phyloP scores from a whole-genome alignment of 2,113 vertebrate species.

The Pedionomus torquatus region DNA sequence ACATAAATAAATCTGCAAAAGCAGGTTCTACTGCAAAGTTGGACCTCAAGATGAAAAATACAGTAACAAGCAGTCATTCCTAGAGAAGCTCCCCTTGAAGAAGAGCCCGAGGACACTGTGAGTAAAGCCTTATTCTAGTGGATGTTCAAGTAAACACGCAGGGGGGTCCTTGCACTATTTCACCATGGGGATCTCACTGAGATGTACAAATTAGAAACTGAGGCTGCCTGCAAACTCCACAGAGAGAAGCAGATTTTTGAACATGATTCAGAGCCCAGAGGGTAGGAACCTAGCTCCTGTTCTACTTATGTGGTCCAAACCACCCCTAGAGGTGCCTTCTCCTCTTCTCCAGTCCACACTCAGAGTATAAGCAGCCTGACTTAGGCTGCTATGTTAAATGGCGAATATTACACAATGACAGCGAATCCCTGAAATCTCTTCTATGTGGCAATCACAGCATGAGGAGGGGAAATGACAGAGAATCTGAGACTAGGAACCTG shows the following conservation, averaged over 20 bases:
- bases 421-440: background rate
- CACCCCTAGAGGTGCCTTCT: conserved; percentile 27
- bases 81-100: background rate
- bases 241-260: background rate
- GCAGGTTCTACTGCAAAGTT: background rate
- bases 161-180: conserved; percentile 33
- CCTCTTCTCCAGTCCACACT: background rate
- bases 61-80: background rate
- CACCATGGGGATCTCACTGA: background rate
- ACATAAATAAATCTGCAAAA: background rate
- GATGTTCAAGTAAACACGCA: background rate
- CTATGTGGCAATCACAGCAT: background rate
- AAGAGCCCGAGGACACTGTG: background rate
- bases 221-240: conserved; percentile 20
- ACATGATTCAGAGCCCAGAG: conserved; percentile 53
- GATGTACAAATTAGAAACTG: conserved; percentile 18
- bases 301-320: conserved; percentile 62
- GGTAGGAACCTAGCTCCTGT: conserved; percentile 46
- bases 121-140: background rate
- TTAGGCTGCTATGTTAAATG: background rate
- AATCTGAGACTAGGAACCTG: background rate
- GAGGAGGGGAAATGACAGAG: background rate
- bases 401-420: conserved; percentile 12
- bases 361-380: background rate
- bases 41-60: background rate